These are phyloP conservation scores for Dione vanillae DNA, from an alignment of 2,888 invertebrate species.

Conservation along the genomic window DNA sequence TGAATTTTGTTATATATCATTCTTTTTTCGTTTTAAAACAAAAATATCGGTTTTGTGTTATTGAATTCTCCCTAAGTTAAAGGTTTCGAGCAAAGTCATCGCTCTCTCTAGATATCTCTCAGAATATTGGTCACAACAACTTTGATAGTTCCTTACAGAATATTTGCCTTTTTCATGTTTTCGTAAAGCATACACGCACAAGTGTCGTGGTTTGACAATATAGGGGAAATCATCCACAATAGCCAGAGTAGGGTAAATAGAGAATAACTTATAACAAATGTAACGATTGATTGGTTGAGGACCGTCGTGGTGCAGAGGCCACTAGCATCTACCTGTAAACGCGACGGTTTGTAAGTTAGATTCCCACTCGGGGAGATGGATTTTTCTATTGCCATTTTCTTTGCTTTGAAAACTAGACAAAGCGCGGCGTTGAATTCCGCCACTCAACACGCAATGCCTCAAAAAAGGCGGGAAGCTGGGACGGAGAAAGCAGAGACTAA, in stretches of 20 bases:
- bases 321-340: no score
- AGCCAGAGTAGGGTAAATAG: slow-evolving; percentile 40
- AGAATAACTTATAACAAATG: slow-evolving; percentile 40
- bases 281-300: no score
- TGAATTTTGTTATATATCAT: slow-evolving; percentile 38
- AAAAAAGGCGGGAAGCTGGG: no score
- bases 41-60: slow-evolving; percentile 33
- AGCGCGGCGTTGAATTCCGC: no score
- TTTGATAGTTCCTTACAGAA: slow-evolving; percentile 49
- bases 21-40: slow-evolving; percentile 40
- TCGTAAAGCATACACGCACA: slow-evolving; percentile 49
- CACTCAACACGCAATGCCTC: no score
- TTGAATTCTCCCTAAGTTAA: slow-evolving; percentile 44
- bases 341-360: no score
- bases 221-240: slow-evolving; percentile 48
- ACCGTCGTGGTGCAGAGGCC: no score
- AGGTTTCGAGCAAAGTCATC: slow-evolving; percentile 44
- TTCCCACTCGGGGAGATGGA: no score
- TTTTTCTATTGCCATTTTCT: no score
- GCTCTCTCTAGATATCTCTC: slow-evolving; percentile 48
- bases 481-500: no score
- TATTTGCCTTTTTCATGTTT: slow-evolving; percentile 48
- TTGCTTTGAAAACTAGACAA: no score
- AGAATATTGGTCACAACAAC: slow-evolving; percentile 49
- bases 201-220: slow-evolving; percentile 49